Evolutionary conservation across 2,113 vertebrate genomes (phyloP).

Genomic region (Tetraodon nigroviridis): DNA sequence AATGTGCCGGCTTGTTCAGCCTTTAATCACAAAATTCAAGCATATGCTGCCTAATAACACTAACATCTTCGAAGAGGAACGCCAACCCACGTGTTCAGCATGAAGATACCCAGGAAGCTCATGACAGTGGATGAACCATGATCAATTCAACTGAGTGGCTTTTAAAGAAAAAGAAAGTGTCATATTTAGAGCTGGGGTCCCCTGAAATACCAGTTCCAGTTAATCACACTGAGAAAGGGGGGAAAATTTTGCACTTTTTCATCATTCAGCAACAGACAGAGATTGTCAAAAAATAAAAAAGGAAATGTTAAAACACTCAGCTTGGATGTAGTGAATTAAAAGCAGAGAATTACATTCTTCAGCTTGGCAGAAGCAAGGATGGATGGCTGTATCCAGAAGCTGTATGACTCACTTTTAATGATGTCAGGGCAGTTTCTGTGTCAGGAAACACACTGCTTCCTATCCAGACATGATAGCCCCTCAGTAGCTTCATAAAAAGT

Average conservation of each 20-base stretch:
- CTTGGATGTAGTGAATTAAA: constrained; percentile 31
- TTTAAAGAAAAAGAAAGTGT: constrained; percentile 18
- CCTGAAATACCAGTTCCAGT: constrained; percentile 40
- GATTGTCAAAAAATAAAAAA: constrained; percentile 19
- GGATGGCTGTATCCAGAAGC: constrained; percentile 9
- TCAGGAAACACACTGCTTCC: constrained; percentile 25
- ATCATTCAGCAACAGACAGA: constrained; percentile 22
- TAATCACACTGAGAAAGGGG: constrained; percentile 32
- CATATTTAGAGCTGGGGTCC: constrained; percentile 27
- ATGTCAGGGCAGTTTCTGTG: constrained; percentile 20
- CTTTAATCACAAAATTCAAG: constrained; percentile 21
- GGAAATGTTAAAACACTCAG: constrained; percentile 32
- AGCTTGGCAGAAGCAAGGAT: constrained; percentile 15
- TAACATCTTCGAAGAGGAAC: not conserved
- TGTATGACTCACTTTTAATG: constrained; percentile 31
- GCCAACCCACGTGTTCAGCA: constrained; percentile 4
- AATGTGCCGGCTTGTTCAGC: constrained; percentile 21
- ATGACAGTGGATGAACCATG: constrained; percentile 1
- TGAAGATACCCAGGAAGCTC: not conserved
- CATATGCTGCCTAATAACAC: constrained; percentile 19
- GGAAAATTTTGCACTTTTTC: constrained; percentile 25
- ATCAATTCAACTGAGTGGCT: constrained; percentile 22
- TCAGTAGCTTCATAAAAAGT: constrained; percentile 42
- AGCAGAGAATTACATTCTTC: constrained; percentile 17
- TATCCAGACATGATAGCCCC: constrained; percentile 35